Evolutionary conservation across 2,113 vertebrate species (phyloP), one percentile per base, ranked within the genome.

Genomic region (Dicaeum eximium): DNA sequence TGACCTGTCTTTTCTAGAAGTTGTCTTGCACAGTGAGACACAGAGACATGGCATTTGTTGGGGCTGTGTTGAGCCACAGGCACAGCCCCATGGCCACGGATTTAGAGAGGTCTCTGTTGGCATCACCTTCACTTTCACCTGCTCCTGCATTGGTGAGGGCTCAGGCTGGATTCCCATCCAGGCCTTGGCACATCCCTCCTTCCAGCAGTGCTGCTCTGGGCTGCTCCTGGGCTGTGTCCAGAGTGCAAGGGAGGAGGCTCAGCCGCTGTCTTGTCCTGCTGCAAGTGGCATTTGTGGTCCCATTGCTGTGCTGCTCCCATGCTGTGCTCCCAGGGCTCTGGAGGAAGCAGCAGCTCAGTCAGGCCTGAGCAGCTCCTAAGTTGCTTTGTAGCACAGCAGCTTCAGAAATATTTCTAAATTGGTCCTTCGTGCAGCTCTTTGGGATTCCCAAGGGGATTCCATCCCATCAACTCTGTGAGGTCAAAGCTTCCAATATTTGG

Each of bases 321-420:
- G 79, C 71, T 70, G 40, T 48, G 61, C 72, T 72, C 62, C 1
- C 5, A 31, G 54, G 80, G 54, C 53, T 66, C 22, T 0, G 0
- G 66, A 53, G 66, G 66, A 86, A 81, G 62, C 1, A 0, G 23
- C 20, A 56, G 53, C 61, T 91, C 33, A 1, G 37, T 62, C 3
- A 24, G 66, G 14, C 7, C 2, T 58, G 53, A 77, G 77, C 21
- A 45, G n/a, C n/a, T 75, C 12, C 5, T 28, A 8, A 67, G 31
- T 37, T 60, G 38, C 35, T 91, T 86, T 60, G 38, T 64, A 81
- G 54, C 16, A 22, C 40, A 38, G 44, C 64, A 72, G 45, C 51
- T 87, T 90, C 73, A 87, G 58, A 94, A 93, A 15, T 78, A 87
- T 33, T 96, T 81, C 70, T 82, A 71, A 86, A 66, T 33, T 45